Evolutionary conservation across 2,113 vertebrate species (phyloP).

Genomic region (Cavia aperea): DNA sequence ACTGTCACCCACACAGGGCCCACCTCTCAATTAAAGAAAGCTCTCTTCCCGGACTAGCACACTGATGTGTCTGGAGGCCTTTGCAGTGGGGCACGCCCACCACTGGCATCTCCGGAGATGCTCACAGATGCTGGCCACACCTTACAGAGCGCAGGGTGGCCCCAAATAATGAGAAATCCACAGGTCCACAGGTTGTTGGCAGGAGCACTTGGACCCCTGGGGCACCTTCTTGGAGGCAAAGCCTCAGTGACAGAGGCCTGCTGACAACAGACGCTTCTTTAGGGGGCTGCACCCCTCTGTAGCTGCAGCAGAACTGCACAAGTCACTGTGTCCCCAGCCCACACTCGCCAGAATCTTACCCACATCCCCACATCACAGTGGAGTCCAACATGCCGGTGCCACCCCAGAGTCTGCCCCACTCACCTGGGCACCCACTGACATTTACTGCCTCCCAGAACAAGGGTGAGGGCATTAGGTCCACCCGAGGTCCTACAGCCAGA

Average conservation of each 20-base stretch:
- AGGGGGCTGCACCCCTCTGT: fast-evolving
- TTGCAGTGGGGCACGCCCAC: not conserved
- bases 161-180: not conserved
- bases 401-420: too few species aligned
- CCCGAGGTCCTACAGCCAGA: not conserved
- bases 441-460: too few species aligned
- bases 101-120: too few species aligned
- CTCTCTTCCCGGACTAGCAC: too few species aligned
- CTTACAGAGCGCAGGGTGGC: too few species aligned
- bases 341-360: not conserved
- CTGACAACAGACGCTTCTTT: too few species aligned
- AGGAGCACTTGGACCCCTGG: too few species aligned
- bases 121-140: not conserved
- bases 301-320: not conserved
- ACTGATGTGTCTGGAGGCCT: not conserved
- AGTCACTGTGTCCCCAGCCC: not conserved
- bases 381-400: not conserved
- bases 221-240: not conserved
- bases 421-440: not conserved
- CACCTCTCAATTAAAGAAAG: not conserved
- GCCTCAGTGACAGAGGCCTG: too few species aligned
- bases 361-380: not conserved
- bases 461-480: not conserved
- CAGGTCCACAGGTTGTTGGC: too few species aligned
- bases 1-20: not conserved